Evolutionary conservation across 2,113 vertebrate species (phyloP).

Genomic region (Progne subis): DNA sequence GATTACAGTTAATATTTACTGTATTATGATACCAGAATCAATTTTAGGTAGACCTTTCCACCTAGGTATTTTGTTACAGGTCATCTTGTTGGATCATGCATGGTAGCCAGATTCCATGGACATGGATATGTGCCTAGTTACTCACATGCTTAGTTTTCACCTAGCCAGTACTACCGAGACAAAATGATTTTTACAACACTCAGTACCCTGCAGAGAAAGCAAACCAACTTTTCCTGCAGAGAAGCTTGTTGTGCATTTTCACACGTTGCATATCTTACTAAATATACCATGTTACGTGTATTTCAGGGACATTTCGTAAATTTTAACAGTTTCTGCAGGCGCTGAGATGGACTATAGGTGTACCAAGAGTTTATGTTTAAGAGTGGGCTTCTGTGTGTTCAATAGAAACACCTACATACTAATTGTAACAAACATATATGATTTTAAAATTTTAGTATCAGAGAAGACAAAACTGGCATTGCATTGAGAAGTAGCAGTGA

Average conservation of each 20-base stretch:
- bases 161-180: not conserved
- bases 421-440: not conserved
- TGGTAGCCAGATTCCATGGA: not conserved
- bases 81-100: conserved; percentile 19
- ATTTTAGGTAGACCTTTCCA: conserved; percentile 47
- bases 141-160: not conserved
- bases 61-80: conserved; percentile 34
- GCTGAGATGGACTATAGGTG: not conserved
- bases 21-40: not conserved
- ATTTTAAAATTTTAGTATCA: not conserved
- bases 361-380: not conserved
- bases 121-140: not conserved
- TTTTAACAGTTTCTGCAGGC: not conserved
- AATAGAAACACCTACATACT: not conserved
- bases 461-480: not conserved
- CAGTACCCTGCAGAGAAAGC: not conserved
- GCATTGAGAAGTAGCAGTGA: not conserved
- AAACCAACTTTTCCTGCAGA: not conserved
- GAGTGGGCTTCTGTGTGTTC: not conserved
- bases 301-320: not conserved
- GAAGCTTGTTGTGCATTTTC: not conserved
- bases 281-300: not conserved
- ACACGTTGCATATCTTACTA: not conserved
- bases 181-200: not conserved
- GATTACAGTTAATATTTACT: not conserved